Percentiles rank a stretch among this genome's conserved stretches.
Conservation (phyloP, 2,797 vertebrate genomes). For the Orientallactaga sibirica region DNA sequence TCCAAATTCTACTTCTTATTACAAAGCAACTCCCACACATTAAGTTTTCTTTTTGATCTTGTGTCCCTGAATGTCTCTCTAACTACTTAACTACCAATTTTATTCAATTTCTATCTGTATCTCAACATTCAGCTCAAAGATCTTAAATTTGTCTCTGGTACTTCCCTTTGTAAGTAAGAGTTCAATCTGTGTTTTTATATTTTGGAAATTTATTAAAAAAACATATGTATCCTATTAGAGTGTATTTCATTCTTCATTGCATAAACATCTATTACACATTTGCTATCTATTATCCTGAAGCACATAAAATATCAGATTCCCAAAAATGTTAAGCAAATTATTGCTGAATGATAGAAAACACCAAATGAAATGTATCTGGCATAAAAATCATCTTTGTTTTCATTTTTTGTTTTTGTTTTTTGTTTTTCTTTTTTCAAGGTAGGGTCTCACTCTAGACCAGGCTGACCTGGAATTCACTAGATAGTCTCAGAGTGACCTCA, state of each 20-base stretch:
- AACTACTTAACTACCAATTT: conserved; percentile 33
- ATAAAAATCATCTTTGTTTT: conserved; percentile 44
- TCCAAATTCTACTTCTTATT: background rate
- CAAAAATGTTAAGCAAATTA: conserved; percentile 10
- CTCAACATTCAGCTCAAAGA: conserved; percentile 27
- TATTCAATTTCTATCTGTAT: conserved; percentile 20
- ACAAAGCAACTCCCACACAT: background rate
- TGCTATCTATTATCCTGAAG: background rate
- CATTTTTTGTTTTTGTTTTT: too few relatives aligned
- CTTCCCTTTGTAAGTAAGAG: conserved; percentile 21
- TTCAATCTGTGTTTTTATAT: background rate
- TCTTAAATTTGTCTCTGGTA: conserved; percentile 21
- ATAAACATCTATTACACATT: background rate
- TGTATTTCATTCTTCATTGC: conserved; percentile 6
- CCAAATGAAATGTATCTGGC: conserved; percentile 29
- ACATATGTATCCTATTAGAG: background rate
- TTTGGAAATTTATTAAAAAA: conserved; percentile 46
- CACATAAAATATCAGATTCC: conserved; percentile 27
- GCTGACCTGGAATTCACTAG: too few relatives aligned
- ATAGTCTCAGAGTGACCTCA: too few relatives aligned
- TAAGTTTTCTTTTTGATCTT: conserved; percentile 16
- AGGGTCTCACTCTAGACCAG: too few relatives aligned
- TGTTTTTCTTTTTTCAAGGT: too few relatives aligned
- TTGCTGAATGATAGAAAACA: background rate
- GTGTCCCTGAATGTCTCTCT: background rate